Base-by-base conservation (phyloP, 2,888 invertebrate genomes). In the Plebejus anna region DNA sequence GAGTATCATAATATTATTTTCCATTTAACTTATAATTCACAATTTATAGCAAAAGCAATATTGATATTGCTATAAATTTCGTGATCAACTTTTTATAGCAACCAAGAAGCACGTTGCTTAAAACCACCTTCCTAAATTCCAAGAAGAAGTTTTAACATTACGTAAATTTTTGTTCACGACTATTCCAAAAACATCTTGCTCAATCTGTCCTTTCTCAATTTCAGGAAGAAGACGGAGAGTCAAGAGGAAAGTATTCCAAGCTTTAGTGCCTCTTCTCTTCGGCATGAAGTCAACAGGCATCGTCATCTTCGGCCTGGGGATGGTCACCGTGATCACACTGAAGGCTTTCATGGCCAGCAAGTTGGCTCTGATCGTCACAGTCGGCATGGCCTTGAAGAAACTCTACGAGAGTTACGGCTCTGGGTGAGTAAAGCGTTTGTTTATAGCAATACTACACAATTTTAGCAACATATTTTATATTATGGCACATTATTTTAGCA, bases 291-390 rank as follows among this genome's bases (percentile, higher is more conserved):
- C 95, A 0, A 95, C 96, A 0, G 95, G 95, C 11, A 93, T 95
- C 80, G 94, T 95, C 72, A 91, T 96, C 80, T 92, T 96, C 75
- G 95, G 95, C 0, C 89, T 96, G 78, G 94, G 95, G 59, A 90
- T 95, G 1, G 95, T 96, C 47, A 95, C 95, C 0, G 85, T 95
- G 9, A 88, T 96, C 3, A 96, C 96, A 0, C 82, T 97, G 9
- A 96, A 97, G 85, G 96, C 97, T 0, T 91, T 96, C 80, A 86
- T 95, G n/a, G 94, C 96, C 72, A 96, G 96, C 75, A 96, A 96
- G 83, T 83, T 96, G 79, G 96, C 96, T 0, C 88, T 96, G 13
- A 81, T 96, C n/a, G 94, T 96, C 13, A 95, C 96, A 0, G 90
- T 94, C 0, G 92, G 95, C 80, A 93, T 96, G 85, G 94, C 95